These are phyloP conservation scores for Nesogale talazaci DNA, from an alignment of 2,113 vertebrate species.

Conservation along the genomic window DNA sequence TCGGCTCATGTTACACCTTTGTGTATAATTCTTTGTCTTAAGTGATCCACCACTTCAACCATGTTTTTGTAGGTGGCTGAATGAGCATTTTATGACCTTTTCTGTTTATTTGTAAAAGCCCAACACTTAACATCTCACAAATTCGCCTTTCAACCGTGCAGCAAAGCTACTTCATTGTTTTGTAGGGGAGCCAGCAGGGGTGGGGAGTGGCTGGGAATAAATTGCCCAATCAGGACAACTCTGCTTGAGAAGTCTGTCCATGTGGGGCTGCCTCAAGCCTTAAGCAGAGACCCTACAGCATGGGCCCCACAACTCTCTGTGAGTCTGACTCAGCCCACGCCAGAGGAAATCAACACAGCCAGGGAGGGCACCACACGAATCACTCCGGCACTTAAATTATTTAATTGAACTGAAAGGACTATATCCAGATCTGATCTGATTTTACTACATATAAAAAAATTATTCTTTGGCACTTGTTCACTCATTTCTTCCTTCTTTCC, in stretches of 20 bases:
- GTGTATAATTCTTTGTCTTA: slow-evolving; percentile 25
- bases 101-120: not conserved
- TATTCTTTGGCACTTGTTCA: slow-evolving; percentile 30
- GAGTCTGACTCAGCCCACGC: not conserved
- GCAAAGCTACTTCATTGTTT: not conserved
- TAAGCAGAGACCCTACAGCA: not conserved
- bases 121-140: not conserved
- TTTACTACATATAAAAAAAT: slow-evolving; percentile 19
- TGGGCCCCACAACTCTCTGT: not conserved
- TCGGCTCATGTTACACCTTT: not conserved
- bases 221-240: not conserved
- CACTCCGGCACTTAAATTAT: slow-evolving; percentile 12
- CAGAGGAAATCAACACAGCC: not conserved
- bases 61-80: not conserved
- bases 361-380: not conserved
- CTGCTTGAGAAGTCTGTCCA: not conserved
- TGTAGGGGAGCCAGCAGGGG: not conserved
- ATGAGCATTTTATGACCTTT: slow-evolving; percentile 18
- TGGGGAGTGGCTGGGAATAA: not conserved
- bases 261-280: not conserved
- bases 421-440: not conserved
- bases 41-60: slow-evolving; percentile 7
- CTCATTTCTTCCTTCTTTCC: slow-evolving; percentile 13
- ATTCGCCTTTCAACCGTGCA: not conserved
- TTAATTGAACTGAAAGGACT: not conserved